Evolutionary conservation across 2,888 invertebrate species (phyloP), one percentile per base, ranked within the genome.

Genomic region (Scaptomyza flava): DNA sequence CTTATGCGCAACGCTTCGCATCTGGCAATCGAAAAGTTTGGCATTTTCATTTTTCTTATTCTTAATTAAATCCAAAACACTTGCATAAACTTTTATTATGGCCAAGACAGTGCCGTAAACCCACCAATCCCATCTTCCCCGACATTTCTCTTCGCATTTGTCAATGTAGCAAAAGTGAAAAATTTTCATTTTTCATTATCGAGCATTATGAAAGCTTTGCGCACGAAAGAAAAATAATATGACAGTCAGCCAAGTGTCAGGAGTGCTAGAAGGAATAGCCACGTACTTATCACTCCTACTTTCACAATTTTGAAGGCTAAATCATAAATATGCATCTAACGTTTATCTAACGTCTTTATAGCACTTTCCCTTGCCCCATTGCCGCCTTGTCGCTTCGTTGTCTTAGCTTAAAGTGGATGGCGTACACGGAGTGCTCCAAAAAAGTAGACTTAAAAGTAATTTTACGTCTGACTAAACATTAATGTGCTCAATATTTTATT

Each of bases 401-500:
- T 65, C 83, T 79, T 87, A 90, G 85, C 87, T 83, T 88, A 78
- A 73, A 79, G 76, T 77, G 77, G 80, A 36, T 42, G 59, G 38
- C 2, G 6, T n/a, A 36, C n/a, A 17, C 17, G 41, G 4, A 17
- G 8, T 31, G 67, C 36, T 7, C n/a, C n/a, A 36, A 48, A 57
- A 67, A 74, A 88, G 89, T 89, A 90, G 90, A 91, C 91, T 91
- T 89, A 89, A 91, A 91, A 91, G 91, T 91, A 91, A 91, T 91
- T 91, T 91, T 91, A 91, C 91, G 91, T 91, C 91, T 91, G 91
- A 91, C 91, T 91, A 91, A 91, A 91, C 91, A 91, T 91, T 91
- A 91, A 91, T 91, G 91, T 91, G 90, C 91, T 79, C 91, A 91
- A 91, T 91, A 91, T 91, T 91, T 91, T 91, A 91, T 91, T 91